Conservation (phyloP, 2,888 invertebrate species). For the Julus scandinavius region DNA sequence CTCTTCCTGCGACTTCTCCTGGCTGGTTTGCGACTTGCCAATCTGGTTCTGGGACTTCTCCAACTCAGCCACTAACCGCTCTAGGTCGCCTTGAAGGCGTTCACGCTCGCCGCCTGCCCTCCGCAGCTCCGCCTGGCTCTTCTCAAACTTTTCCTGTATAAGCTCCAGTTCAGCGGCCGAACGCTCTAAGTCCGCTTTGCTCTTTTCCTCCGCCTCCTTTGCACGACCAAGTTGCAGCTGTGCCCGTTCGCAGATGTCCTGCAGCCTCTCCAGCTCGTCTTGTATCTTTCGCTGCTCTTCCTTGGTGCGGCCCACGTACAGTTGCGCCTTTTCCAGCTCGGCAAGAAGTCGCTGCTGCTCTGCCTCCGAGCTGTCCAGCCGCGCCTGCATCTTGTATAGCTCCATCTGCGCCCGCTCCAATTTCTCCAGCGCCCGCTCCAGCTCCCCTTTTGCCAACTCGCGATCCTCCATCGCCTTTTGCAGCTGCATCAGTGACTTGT, state of each 20-base stretch:
- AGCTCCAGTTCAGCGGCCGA: conserved; percentile 84
- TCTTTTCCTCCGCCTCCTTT: conserved; percentile 91
- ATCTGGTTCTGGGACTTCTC: conserved; percentile 88
- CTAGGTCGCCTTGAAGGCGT: conserved; percentile 63
- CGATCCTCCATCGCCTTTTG: conserved; percentile 89
- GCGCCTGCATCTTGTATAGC: conserved; percentile 86
- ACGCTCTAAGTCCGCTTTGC: conserved; percentile 83
- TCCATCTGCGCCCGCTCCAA: conserved; percentile 80
- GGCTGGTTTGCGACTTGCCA: conserved; percentile 83
- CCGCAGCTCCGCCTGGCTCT: conserved; percentile 84
- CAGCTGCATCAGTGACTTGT: conserved; percentile 79
- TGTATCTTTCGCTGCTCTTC: conserved; percentile 88
- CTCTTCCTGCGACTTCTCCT: conserved; percentile 91
- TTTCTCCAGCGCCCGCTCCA: conserved; percentile 88
- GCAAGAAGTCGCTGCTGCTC: conserved; percentile 87
- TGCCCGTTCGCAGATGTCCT: conserved; percentile 89
- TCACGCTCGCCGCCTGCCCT: conserved; percentile 69
- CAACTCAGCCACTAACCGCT: conserved; percentile 72
- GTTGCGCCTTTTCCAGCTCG: conserved; percentile 85
- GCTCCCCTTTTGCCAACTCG: conserved; percentile 88
- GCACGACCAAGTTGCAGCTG: conserved; percentile 84
- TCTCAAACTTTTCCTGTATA: conserved; percentile 88
- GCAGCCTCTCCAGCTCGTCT: conserved; percentile 84
- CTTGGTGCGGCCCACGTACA: conserved; percentile 81
- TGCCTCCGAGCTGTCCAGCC: conserved; percentile 86